Evolutionary conservation across 2,113 vertebrate species (phyloP), one percentile per base, ranked within the genome.

Genomic region (Sylvia atricapilla): DNA sequence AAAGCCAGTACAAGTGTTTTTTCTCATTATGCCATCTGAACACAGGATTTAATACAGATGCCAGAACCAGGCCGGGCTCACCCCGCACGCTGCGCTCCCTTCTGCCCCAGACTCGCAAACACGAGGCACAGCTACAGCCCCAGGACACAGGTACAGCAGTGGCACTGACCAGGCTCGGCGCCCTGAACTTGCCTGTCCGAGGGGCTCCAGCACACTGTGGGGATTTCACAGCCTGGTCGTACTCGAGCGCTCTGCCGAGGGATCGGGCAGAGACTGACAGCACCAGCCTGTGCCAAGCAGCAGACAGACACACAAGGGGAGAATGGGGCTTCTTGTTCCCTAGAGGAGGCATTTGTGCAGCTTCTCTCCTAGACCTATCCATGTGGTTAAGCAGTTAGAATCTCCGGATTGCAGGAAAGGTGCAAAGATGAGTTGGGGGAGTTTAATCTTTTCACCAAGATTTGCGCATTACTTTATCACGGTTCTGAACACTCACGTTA

Each of bases 401-500:
- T 4, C 31, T 19, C 39, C 76, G 28, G 15, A 37, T 1, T 55
- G 33, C 41, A 24, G 33, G 25, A 64, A 43, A 76, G 13, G 7
- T 16, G 13, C 37, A 37, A 10, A 30, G 31, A 15, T 8, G 31
- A 30, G 9, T 8, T 12, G 7, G 3, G 56, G 10, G 25, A 69
- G 21, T 50, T 49, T 9, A 39, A 35, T 37, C 1, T 56, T 82
- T 63, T 47, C 6, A 59, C 18, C 21, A 14, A 28, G 21, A 37
- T 70, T 23, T 58, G 28, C 0, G 0, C 2, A 0, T 24, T 47
- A 58, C 35, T 67, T 58, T 22, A 16, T 43, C 28, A 52, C 37
- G 19, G 21, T 15, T 62, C 27, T 47, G 5, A 64, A 46, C 15
- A 5, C 14, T 25, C 9, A 21, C 10, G 19, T 7, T 17, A 55